Base-by-base conservation (phyloP, 1,140 invertebrate species). In the Diabrotica virgifera region DNA sequence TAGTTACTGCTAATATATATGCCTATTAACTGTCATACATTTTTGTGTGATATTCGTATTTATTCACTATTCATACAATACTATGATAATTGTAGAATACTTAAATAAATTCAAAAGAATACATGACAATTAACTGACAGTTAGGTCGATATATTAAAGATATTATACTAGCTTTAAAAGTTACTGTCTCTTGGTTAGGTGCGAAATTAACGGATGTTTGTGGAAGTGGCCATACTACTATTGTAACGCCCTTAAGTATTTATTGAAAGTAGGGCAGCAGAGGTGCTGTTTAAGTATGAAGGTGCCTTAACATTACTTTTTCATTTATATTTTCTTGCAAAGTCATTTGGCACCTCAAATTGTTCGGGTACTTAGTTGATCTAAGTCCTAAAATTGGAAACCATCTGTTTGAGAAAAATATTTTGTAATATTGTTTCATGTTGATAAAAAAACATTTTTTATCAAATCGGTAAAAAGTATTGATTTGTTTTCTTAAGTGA, bases 281-380 rank as follows among this genome's bases (percentile, higher is more conserved):
- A 62, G 60, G 60, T 62, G 60, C 60, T 62, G 53, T 38, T 53
- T 14, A 38, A 40, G 36, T 37, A 52, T 37, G 10, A 62, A 62
- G 60, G 60, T 62, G 60, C 60, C 60, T 62, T 62, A 62, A 62
- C 35, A 11, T 62, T 54, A 52, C 9, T 62, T 62, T 62, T 53
- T 54, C 35, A 54, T 46, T 46, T 46, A 46, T 46, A 46, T 38
- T 36, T 36, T 62, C 36, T 52, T 54, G 12, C 13, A 62, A 52
- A 54, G 9, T 50, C 40, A 54, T 62, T 51, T 40, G 60, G 60
- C 60, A 62, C 60, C 60, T 62, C 60, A 6, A 62, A 62, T 54
- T 54, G 52, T 62, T 55, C 52, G 35, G 14, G 24, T 52, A 60
- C 59, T 51, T 60, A 60, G 59, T 60, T 60, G 36, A 59, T 40